phyloP scores from a whole-genome alignment of 2,888 invertebrate genomes.

The Petrophora chlorosata region DNA sequence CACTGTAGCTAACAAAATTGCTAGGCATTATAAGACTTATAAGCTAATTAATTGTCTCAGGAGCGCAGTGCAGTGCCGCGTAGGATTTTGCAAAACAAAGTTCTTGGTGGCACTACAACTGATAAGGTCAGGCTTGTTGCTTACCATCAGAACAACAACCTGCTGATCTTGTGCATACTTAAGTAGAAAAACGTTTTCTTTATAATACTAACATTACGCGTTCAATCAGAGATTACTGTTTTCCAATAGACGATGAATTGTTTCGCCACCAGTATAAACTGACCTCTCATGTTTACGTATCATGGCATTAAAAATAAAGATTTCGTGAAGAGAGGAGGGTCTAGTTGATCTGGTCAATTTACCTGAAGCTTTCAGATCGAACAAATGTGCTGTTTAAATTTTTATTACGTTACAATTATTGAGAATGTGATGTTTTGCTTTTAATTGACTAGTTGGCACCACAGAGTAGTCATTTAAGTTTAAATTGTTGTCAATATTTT shows the following conservation, averaged over 20 bases:
- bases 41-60: too few species aligned
- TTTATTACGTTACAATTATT: slow-evolving; percentile 15
- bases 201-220: slow-evolving; percentile 7
- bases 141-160: too few species aligned
- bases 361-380: slow-evolving; percentile 22
- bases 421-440: neutral
- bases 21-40: too few species aligned
- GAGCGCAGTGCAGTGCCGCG: too few species aligned
- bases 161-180: neutral
- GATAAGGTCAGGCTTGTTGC: too few species aligned
- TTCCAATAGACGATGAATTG: slow-evolving; percentile 28
- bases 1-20: too few species aligned
- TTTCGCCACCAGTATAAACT: slow-evolving; percentile 7
- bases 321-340: slow-evolving; percentile 4
- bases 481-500: too few species aligned
- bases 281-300: slow-evolving; percentile 6
- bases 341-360: slow-evolving; percentile 24
- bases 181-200: too few species aligned
- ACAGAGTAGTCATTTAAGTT: too few species aligned
- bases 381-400: slow-evolving; percentile 17
- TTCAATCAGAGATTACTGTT: slow-evolving; percentile 28
- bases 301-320: neutral
- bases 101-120: too few species aligned
- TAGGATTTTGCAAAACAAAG: too few species aligned
- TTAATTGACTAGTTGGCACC: too few species aligned